Percentiles rank a stretch among this genome's conserved stretches.
These are phyloP conservation scores for Iguana delicatissima DNA, from an alignment of 2,797 vertebrate genomes.

Conservation along the genomic window DNA sequence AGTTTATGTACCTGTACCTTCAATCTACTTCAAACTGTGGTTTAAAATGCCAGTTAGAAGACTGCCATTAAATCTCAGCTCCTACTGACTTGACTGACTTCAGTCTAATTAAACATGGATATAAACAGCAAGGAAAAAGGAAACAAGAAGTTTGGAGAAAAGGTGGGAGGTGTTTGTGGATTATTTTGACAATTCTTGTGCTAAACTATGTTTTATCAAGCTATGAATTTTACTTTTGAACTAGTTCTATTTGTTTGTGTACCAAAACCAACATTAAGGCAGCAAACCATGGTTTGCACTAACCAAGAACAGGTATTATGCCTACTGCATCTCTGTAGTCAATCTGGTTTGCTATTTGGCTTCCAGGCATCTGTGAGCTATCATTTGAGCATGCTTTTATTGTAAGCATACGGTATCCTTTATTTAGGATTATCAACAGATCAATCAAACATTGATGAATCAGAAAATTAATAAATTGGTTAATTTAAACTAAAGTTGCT, in stretches of 20 bases:
- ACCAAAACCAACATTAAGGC: neutral
- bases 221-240: neutral
- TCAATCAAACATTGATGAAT: neutral
- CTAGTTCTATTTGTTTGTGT: neutral
- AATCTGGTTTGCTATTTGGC: neutral
- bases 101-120: neutral
- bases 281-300: neutral
- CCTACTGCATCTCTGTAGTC: neutral
- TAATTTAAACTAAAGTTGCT: neutral
- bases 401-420: neutral
- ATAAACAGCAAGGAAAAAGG: neutral
- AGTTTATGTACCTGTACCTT: neutral
- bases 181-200: neutral
- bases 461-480: neutral
- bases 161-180: no score
- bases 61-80: neutral
- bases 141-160: neutral
- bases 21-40: neutral
- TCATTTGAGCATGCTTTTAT: neutral
- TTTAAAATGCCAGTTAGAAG: neutral
- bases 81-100: neutral
- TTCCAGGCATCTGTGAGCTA: neutral
- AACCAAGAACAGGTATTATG: neutral
- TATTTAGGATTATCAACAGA: neutral
- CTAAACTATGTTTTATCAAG: neutral